A percentile compares a stretch with the other conserved stretches of the same genome.
These are phyloP conservation scores for Anisognathus igniventris DNA, from an alignment of 2,797 vertebrate species.

Conservation along the genomic window DNA sequence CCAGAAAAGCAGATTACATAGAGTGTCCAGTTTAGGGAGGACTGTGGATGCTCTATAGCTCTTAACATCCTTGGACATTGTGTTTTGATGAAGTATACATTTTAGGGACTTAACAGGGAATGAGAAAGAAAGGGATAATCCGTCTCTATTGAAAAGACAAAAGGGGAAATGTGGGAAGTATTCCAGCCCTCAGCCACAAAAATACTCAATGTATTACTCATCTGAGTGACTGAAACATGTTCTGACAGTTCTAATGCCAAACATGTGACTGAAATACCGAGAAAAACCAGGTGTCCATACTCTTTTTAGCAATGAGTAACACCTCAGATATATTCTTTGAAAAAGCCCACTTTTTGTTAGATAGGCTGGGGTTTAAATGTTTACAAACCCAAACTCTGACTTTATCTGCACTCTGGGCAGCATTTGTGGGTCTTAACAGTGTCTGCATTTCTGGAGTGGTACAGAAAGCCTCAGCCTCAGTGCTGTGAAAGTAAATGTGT, in stretches of 20 bases:
- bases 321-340: not conserved
- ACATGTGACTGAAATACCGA: not conserved
- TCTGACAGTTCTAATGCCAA: not conserved
- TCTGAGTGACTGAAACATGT: not conserved
- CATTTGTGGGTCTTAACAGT: not conserved
- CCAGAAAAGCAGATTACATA: not conserved
- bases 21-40: not conserved
- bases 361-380: not conserved
- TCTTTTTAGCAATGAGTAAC: not conserved
- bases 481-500: not conserved
- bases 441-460: not conserved
- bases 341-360: not conserved
- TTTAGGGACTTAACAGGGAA: not conserved
- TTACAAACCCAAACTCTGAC: not conserved
- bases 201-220: not conserved
- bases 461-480: not conserved
- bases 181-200: not conserved
- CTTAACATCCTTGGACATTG: not conserved
- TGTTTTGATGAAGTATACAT: not conserved
- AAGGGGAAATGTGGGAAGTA: not conserved
- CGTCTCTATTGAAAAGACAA: not conserved
- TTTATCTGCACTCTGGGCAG: not conserved
- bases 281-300: not conserved
- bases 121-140: constrained; percentile 8
- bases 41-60: not conserved